phyloP scores from a whole-genome alignment of 64 coral and sea anemone species.

The Montipora efflorescens region DNA sequence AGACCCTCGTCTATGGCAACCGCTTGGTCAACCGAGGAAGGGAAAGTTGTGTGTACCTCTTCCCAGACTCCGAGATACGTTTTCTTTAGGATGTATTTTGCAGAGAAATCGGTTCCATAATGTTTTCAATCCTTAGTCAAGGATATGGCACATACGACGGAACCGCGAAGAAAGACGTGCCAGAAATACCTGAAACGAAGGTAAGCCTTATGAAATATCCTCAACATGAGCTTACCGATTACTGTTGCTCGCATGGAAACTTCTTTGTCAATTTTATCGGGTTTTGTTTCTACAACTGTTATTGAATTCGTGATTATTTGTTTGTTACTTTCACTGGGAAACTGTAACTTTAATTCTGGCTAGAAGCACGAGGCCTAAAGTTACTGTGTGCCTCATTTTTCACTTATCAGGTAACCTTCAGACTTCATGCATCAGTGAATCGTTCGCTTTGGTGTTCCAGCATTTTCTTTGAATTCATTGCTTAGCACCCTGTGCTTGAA shows the following conservation, averaged over 20 bases:
- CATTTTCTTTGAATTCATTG: no score
- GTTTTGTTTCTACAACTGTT: not conserved
- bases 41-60: not conserved
- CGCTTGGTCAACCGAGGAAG: slow-evolving; percentile 23
- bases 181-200: slow-evolving; percentile 27
- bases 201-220: not conserved
- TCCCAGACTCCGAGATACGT: not conserved
- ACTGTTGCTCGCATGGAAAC: not conserved
- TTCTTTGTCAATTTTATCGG: not conserved
- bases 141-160: slow-evolving; percentile 76
- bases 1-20: slow-evolving; percentile 28
- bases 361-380: not conserved
- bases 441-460: not conserved
- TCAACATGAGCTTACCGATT: not conserved
- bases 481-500: no score
- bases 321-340: not conserved
- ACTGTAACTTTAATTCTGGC: not conserved
- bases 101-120: not conserved
- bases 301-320: not conserved
- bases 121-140: slow-evolving; percentile 67
- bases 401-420: not conserved
- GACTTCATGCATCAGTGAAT: not conserved
- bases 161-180: slow-evolving; percentile 62
- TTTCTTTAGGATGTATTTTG: not conserved
- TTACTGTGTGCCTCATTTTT: not conserved